Evolutionary conservation across 1,140 invertebrate genomes (phyloP).

Genomic region (Pseudobourletiella spinata): DNA sequence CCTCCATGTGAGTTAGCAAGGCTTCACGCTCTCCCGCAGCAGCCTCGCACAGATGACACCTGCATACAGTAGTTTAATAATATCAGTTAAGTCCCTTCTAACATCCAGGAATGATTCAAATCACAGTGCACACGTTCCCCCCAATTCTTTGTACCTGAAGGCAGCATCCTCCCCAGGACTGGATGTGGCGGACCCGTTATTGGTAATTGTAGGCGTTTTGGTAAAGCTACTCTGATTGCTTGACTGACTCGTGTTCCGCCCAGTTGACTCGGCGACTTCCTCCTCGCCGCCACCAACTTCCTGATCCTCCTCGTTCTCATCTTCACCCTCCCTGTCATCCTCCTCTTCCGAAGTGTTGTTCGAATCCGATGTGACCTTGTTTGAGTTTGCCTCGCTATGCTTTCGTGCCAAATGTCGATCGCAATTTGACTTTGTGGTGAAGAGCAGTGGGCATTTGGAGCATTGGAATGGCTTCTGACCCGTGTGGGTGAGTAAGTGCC

Average conservation of each 20-base stretch:
- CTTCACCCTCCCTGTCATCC: slow-evolving; percentile 11
- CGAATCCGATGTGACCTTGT: slow-evolving; percentile 57
- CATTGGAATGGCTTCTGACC: slow-evolving; percentile 95
- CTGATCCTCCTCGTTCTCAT: slow-evolving; percentile 4
- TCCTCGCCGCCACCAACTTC: slow-evolving; percentile 37
- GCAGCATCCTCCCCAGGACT: slow-evolving; percentile 32
- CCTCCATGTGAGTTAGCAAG: slow-evolving; percentile 59
- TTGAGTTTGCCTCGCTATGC: slow-evolving; percentile 52
- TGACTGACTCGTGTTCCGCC: background rate
- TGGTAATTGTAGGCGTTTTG: slow-evolving; percentile 5
- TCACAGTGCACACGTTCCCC: too few species aligned
- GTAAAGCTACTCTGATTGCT: background rate
- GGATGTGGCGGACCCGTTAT: slow-evolving; percentile 7
- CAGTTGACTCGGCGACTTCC: slow-evolving; percentile 4
- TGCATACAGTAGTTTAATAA: slow-evolving; percentile 63
- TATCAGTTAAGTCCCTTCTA: background rate
- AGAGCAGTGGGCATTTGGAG: slow-evolving; percentile 77
- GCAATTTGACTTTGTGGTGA: slow-evolving; percentile 95
- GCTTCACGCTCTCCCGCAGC: slow-evolving; percentile 68
- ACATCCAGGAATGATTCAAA: background rate
- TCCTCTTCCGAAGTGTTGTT: slow-evolving; percentile 37
- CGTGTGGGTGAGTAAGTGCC: slow-evolving; percentile 63
- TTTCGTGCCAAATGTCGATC: slow-evolving; percentile 85
- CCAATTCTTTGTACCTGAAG: too few species aligned
- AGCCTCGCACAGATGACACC: slow-evolving; percentile 84